Percentiles rank a stretch among this genome's conserved stretches.
Evolutionary conservation across 2,888 invertebrate genomes (phyloP).

Genomic region (Glaucopsyche alexis): DNA sequence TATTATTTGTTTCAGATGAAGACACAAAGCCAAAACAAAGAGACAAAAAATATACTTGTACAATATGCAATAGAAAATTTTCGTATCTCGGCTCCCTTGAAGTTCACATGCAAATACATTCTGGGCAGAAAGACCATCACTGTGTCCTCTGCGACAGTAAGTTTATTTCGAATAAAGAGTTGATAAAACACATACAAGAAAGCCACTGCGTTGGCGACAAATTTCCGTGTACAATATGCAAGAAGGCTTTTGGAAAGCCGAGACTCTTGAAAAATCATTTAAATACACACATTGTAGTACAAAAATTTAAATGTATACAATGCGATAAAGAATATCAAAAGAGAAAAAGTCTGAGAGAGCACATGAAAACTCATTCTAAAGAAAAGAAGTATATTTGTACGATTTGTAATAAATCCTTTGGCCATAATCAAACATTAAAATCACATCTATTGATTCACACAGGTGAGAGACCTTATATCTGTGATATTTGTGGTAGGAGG

Average conservation of each 20-base stretch:
- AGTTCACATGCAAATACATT: conserved; percentile 52
- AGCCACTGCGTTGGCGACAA: conserved; percentile 49
- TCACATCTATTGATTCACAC: conserved; percentile 68
- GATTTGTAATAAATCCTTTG: conserved; percentile 58
- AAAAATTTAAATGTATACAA: conserved; percentile 58
- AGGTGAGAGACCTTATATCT: conserved; percentile 64
- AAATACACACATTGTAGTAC: conserved; percentile 51
- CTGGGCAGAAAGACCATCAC: conserved; percentile 55
- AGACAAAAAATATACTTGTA: conserved; percentile 48
- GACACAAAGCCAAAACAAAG: conserved; percentile 38
- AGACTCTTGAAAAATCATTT: conserved; percentile 60
- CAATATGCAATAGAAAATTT: conserved; percentile 53
- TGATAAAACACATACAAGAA: conserved; percentile 57
- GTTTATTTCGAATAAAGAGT: conserved; percentile 56
- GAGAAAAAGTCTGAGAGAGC: conserved; percentile 66
- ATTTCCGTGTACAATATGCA: conserved; percentile 59
- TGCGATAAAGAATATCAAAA: conserved; percentile 62
- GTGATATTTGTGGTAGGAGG: conserved; percentile 63
- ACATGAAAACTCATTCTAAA: conserved; percentile 64
- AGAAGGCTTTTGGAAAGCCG: conserved; percentile 53
- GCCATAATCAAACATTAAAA: conserved; percentile 67
- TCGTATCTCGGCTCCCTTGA: conserved; percentile 53
- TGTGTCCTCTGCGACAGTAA: conserved; percentile 57
- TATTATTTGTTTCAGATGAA: conserved; percentile 39
- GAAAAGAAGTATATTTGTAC: conserved; percentile 59